Base-by-base conservation (phyloP, 2,113 vertebrate species). In the Vulpes ferrilata region DNA sequence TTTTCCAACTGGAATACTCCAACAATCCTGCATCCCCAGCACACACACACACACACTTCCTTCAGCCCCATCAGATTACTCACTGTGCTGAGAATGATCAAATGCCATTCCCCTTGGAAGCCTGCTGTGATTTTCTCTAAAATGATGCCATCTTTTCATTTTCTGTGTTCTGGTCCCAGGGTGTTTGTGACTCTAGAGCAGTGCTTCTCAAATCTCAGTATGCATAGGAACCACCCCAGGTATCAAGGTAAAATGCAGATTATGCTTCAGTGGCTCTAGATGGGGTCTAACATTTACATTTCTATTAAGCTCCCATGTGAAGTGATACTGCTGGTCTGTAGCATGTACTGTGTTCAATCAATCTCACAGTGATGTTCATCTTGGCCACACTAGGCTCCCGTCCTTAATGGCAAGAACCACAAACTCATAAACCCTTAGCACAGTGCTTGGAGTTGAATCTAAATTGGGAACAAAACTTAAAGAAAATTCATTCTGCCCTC, bases 41-140 rank as follows among this genome's bases (percentile, higher is more conserved):
- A 32, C 51, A 27, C 65, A 62, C 59, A 32, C n/a, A 32, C 35
- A 65, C n/a, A 15, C n/a, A 73, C 38, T 67, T 62, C 9, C n/a
- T 91, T 88, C 62, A 67, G 38, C 30, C 51, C n/a, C 48, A 59
- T 81, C 15, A 25, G 35, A 74, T 62, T 38, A 86, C 23, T 74
- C 60, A 38, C 17, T 88, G 5, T 80, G 43, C 62, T 67, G 35
- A 90, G 69, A 90, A 92, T 35, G 16, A 76, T 80, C 48, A 48
- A 96, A 86, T 30, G 19, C 38, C 74, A 74, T 19, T 62, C 57
- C 53, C 96, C 71, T 65, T 80, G 62, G 74, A 95, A 87, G 48
- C 27, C 22, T 83, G 15, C 27, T 73, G 48, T 65, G 55, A 81
- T 76, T 83, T 95, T 57, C 32, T 90, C 85, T 71, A 38, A 38